phyloP scores from a whole-genome alignment of 2,113 vertebrate genomes.

The Catagonus wagneri region DNA sequence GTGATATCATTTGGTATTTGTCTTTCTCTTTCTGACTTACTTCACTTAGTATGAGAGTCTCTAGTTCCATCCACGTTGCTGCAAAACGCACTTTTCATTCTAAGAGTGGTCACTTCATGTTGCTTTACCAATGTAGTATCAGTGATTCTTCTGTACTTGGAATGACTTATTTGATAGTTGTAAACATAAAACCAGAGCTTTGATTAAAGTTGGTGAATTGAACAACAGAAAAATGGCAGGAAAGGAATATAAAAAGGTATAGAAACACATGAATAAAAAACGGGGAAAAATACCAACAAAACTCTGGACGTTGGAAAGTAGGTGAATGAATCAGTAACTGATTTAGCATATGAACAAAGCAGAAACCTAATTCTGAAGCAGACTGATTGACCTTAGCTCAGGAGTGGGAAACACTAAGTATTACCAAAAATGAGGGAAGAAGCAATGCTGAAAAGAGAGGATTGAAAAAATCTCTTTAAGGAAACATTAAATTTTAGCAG shows the following conservation, averaged over 20 bases:
- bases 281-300: neutral
- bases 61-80: too few species aligned
- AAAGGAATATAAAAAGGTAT: neutral
- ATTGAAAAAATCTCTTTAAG: neutral
- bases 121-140: neutral
- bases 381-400: neutral
- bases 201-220: neutral
- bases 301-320: neutral
- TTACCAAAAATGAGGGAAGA: neutral
- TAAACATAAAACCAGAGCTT: conserved; percentile 12
- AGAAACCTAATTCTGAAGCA: neutral
- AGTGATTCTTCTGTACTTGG: neutral
- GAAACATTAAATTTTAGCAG: neutral
- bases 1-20: too few species aligned
- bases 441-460: neutral
- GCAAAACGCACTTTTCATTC: neutral
- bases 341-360: neutral
- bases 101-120: neutral
- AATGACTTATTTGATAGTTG: neutral
- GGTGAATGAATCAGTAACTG: neutral
- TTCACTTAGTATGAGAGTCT: too few species aligned
- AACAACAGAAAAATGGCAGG: neutral
- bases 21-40: too few species aligned
- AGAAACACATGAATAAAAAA: neutral
- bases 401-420: neutral